A percentile compares a stretch with the other conserved stretches of the same genome.
Evolutionary conservation across 2,888 invertebrate species (phyloP).

Genomic region (Ptychoptera contaminata): DNA sequence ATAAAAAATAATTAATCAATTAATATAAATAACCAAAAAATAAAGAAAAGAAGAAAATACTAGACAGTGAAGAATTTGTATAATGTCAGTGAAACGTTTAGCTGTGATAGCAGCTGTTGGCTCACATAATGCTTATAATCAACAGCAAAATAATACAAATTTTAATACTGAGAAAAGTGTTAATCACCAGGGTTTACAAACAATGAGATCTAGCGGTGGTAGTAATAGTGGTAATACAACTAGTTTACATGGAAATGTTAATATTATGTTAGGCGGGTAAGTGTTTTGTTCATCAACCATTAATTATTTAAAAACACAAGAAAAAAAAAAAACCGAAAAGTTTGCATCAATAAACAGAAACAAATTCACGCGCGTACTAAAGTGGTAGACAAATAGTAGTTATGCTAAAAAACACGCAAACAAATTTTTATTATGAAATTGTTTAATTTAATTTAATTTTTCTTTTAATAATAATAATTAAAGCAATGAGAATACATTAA

Average conservation of each 20-base stretch:
- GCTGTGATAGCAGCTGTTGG: constrained; percentile 32
- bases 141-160: constrained; percentile 9
- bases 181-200: constrained; percentile 13
- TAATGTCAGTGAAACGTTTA: constrained; percentile 52
- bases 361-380: not conserved
- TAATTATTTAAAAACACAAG: not conserved
- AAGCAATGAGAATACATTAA: no score
- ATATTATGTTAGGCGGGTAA: constrained; percentile 66
- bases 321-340: not conserved
- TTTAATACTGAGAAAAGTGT: constrained; percentile 11
- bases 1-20: not conserved
- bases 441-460: no score
- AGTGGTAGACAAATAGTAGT: no score
- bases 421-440: no score
- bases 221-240: constrained; percentile 4
- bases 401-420: no score
- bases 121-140: constrained; percentile 17
- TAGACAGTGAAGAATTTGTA: constrained; percentile 25
- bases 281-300: constrained; percentile 16
- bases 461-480: no score
- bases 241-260: constrained; percentile 45
- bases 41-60: not conserved
- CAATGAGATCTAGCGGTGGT: constrained; percentile 18
- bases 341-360: not conserved
- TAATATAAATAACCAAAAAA: not conserved